These are phyloP conservation scores for Tachina lurida DNA, from an alignment of 2,888 invertebrate genomes.

Conservation along the genomic window DNA sequence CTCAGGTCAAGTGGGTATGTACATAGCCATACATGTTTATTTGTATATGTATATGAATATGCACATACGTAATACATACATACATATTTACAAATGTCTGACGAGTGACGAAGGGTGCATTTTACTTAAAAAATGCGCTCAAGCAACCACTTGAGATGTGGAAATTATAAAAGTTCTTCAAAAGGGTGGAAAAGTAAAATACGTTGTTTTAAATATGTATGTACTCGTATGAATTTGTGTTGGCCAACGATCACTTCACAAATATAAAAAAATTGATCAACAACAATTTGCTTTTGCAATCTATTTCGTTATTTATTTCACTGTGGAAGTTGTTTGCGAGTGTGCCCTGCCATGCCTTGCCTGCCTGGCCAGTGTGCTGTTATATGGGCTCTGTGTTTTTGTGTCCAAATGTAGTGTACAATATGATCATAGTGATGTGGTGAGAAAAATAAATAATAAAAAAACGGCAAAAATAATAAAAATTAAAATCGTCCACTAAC, in stretches of 20 bases:
- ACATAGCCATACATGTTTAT: too few relatives aligned
- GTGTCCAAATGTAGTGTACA: slow-evolving; percentile 48
- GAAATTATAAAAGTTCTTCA: slow-evolving; percentile 6
- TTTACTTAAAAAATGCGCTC: slow-evolving; percentile 7
- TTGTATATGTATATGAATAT: too few relatives aligned
- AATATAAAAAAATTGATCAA: slow-evolving; percentile 22
- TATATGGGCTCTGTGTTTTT: slow-evolving; percentile 43
- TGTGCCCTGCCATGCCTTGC: slow-evolving; percentile 1
- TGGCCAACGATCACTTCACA: slow-evolving; percentile 49
- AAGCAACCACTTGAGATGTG: slow-evolving; percentile 38
- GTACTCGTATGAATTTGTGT: background rate
- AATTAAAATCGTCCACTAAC: slow-evolving; percentile 64
- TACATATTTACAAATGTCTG: background rate
- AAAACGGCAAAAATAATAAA: slow-evolving; percentile 54
- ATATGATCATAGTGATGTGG: slow-evolving; percentile 58
- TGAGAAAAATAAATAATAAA: slow-evolving; percentile 60
- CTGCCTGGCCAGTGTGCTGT: background rate
- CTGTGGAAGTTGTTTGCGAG: slow-evolving; percentile 41
- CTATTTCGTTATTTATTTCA: slow-evolving; percentile 15
- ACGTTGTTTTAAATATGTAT: slow-evolving; percentile 30
- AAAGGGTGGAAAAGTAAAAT: slow-evolving; percentile 34
- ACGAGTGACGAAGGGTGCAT: slow-evolving; percentile 31
- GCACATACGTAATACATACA: too few relatives aligned
- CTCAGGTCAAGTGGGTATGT: too few relatives aligned
- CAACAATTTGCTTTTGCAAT: slow-evolving; percentile 13